Evolutionary conservation across 1,140 invertebrate species (phyloP).

Genomic region (Drosophila elegans): DNA sequence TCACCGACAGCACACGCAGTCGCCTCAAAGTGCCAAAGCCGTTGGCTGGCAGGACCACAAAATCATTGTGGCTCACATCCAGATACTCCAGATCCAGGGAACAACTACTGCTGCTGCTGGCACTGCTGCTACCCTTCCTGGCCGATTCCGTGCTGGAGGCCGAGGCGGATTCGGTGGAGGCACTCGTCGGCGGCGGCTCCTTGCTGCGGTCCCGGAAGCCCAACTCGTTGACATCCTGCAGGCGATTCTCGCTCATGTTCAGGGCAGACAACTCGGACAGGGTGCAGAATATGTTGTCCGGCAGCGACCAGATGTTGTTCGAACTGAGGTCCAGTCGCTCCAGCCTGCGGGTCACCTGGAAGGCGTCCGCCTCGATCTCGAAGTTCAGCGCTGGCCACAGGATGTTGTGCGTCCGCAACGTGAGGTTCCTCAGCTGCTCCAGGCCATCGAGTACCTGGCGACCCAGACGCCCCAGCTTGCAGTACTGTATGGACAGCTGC

Average conservation of each 20-base stretch:
- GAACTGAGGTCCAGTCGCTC: slow-evolving; percentile 93
- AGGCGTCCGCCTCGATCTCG: slow-evolving; percentile 91
- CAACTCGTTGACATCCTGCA: slow-evolving; percentile 93
- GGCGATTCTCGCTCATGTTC: slow-evolving; percentile 93
- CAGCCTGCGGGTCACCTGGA: slow-evolving; percentile 89
- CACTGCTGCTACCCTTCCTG: slow-evolving; percentile 60
- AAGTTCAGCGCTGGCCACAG: slow-evolving; percentile 91
- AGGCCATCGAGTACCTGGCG: slow-evolving; percentile 90
- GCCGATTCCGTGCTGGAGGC: slow-evolving; percentile 60
- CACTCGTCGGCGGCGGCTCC: slow-evolving; percentile 38
- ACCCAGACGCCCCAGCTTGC: slow-evolving; percentile 92
- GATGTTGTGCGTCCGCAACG: slow-evolving; percentile 91
- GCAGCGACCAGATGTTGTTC: slow-evolving; percentile 95
- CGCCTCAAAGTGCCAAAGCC: slow-evolving; percentile 91
- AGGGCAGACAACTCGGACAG: slow-evolving; percentile 90
- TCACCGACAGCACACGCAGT: slow-evolving; percentile 90
- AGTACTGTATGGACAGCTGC: slow-evolving; percentile 92
- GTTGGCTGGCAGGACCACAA: slow-evolving; percentile 91
- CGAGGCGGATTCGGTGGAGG: slow-evolving; percentile 47
- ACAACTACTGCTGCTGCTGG: slow-evolving; percentile 86
- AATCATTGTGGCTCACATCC: slow-evolving; percentile 94
- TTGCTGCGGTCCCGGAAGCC: slow-evolving; percentile 88
- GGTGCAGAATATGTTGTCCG: slow-evolving; percentile 93
- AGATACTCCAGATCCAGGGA: slow-evolving; percentile 92
- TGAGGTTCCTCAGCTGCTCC: slow-evolving; percentile 91